Conservation (phyloP, 1,140 invertebrate genomes). For the Cecropterus lyciades region DNA sequence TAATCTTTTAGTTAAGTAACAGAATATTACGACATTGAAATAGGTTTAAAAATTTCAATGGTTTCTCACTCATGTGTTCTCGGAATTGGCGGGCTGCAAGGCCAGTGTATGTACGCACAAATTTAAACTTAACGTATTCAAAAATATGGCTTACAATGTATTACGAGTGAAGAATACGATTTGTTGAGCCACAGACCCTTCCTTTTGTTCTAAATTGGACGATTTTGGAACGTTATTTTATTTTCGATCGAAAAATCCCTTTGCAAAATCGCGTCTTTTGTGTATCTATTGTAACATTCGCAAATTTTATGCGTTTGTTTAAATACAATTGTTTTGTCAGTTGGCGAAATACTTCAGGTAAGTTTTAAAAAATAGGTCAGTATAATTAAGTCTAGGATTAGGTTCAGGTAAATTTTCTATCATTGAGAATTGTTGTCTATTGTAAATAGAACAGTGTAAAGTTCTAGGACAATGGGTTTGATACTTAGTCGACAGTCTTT, state of each 20-base stretch:
- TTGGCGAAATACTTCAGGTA: background rate
- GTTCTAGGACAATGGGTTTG: too few relatives aligned
- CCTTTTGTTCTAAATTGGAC: constrained; percentile 44
- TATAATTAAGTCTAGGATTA: constrained; percentile 9
- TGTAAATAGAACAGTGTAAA: constrained; percentile 4
- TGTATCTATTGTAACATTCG: constrained; percentile 9
- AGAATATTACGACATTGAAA: constrained; percentile 17
- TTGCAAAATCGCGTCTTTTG: constrained; percentile 10
- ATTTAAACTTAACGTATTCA: constrained; percentile 17
- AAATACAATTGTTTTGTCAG: background rate
- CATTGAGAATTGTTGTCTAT: background rate
- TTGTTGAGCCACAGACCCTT: constrained; percentile 31
- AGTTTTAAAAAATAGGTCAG: constrained; percentile 3
- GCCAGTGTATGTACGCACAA: constrained; percentile 13
- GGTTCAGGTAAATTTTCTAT: background rate
- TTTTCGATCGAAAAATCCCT: constrained; percentile 30
- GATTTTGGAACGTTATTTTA: constrained; percentile 32
- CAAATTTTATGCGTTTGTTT: background rate
- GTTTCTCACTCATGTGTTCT: constrained; percentile 40
- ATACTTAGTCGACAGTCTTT: too few relatives aligned
- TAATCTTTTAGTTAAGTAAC: constrained; percentile 17
- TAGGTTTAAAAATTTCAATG: constrained; percentile 39
- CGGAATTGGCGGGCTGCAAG: constrained; percentile 29
- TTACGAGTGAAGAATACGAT: constrained; percentile 11
- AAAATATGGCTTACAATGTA: constrained; percentile 23